These are phyloP conservation scores for Boloria selene DNA, from an alignment of 2,888 invertebrate species.

Conservation along the genomic window DNA sequence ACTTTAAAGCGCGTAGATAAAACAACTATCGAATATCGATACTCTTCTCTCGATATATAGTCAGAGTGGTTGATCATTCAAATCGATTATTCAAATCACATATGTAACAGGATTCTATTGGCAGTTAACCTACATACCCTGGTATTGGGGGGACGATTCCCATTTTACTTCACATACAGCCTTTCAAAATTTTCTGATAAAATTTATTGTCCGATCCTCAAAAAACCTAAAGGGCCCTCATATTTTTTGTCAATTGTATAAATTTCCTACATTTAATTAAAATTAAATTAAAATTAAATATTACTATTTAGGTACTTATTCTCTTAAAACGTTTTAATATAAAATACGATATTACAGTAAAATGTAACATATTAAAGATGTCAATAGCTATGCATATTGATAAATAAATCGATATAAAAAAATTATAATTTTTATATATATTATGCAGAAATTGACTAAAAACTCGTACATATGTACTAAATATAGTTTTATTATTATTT, in stretches of 20 bases:
- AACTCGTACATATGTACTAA: neutral
- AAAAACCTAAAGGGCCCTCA: constrained; percentile 26
- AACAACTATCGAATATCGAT: neutral
- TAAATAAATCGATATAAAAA: neutral
- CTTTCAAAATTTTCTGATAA: constrained; percentile 53
- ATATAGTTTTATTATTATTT: neutral
- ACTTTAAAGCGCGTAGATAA: too few relatives aligned
- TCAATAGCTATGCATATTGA: too few relatives aligned
- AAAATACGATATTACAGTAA: neutral
- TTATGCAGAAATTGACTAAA: constrained; percentile 2
- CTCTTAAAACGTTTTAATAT: too few relatives aligned
- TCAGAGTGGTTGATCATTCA: constrained; percentile 2
- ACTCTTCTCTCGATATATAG: constrained; percentile 7
- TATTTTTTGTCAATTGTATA: constrained; percentile 7
- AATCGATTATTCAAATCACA: constrained; percentile 5
- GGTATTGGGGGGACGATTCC: constrained; percentile 73
- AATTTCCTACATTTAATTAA: neutral
- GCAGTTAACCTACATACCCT: constrained; percentile 76
- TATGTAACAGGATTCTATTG: constrained; percentile 43
- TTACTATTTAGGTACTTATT: too few relatives aligned
- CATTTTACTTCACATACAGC: constrained; percentile 68
- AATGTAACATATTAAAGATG: neutral
- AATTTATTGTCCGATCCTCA: constrained; percentile 74
- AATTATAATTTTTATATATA: neutral
- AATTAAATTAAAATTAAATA: too few relatives aligned